Conservation (phyloP, 2,797 vertebrate species). For the Urosaurus nigricauda region DNA sequence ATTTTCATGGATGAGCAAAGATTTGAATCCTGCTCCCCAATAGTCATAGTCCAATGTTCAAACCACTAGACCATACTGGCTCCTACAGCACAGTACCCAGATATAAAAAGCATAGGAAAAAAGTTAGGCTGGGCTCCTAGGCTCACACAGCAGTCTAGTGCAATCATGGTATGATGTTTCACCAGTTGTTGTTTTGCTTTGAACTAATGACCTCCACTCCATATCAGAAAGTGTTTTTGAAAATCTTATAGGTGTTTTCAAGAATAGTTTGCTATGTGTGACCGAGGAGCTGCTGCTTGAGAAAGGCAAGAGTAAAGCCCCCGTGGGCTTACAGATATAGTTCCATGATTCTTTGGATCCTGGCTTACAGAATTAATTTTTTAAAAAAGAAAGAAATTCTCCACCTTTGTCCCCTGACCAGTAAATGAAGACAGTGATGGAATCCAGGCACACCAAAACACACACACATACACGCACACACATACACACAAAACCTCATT, state of each 20-base stretch:
- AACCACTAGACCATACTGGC: no score
- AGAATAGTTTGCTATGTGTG: not conserved
- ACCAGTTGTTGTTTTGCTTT: not conserved
- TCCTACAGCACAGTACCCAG: no score
- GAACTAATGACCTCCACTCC: not conserved
- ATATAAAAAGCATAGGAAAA: not conserved
- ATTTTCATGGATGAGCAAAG: no score
- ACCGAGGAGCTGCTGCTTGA: not conserved
- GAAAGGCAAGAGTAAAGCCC: not conserved
- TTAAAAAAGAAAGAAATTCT: not conserved
- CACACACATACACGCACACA: no score
- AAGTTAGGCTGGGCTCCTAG: not conserved
- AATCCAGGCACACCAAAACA: not conserved
- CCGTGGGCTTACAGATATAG: not conserved
- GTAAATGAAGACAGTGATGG: not conserved
- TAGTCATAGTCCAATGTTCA: no score
- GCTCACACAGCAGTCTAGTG: not conserved
- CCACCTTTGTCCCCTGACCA: not conserved
- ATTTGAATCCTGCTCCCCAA: no score
- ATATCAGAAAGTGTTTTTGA: not conserved
- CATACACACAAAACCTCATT: not conserved
- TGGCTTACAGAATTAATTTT: not conserved
- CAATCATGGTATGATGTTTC: not conserved
- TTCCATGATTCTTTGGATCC: not conserved
- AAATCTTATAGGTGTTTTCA: not conserved